Percentiles rank a stretch among this genome's conserved stretches.
Evolutionary conservation across 2,888 invertebrate species (phyloP).

Genomic region (Oasisia sp.): DNA sequence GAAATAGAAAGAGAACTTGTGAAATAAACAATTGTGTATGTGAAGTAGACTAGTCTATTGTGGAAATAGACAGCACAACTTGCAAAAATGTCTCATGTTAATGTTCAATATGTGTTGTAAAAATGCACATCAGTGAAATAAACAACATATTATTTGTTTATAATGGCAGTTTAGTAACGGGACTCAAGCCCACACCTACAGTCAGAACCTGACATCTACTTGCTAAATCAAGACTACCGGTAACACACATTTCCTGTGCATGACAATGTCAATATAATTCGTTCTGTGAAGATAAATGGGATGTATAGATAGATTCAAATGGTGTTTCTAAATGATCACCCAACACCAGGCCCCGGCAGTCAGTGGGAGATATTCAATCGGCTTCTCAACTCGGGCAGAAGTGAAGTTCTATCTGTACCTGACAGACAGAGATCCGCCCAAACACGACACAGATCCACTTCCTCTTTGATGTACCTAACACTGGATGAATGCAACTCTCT

Average conservation of each 20-base stretch:
- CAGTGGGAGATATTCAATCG: background rate
- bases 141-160: background rate
- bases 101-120: background rate
- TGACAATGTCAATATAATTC: background rate
- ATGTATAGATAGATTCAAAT: background rate
- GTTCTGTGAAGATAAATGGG: background rate
- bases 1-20: background rate
- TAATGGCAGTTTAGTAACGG: background rate
- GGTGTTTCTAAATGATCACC: background rate
- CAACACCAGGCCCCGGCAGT: background rate
- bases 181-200: background rate
- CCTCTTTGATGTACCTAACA: background rate
- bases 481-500: conserved; percentile 17
- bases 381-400: background rate
- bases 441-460: background rate
- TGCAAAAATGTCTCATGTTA: background rate
- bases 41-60: background rate
- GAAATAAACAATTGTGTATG: background rate
- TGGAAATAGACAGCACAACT: background rate
- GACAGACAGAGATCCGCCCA: background rate
- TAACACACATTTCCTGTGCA: background rate
- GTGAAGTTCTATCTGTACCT: background rate
- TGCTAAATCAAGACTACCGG: background rate
- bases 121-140: background rate
- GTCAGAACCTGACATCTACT: no score